Evolutionary conservation across 2,888 invertebrate species (phyloP), one percentile per base, ranked within the genome.

Genomic region (Cheilosia urbana): DNA sequence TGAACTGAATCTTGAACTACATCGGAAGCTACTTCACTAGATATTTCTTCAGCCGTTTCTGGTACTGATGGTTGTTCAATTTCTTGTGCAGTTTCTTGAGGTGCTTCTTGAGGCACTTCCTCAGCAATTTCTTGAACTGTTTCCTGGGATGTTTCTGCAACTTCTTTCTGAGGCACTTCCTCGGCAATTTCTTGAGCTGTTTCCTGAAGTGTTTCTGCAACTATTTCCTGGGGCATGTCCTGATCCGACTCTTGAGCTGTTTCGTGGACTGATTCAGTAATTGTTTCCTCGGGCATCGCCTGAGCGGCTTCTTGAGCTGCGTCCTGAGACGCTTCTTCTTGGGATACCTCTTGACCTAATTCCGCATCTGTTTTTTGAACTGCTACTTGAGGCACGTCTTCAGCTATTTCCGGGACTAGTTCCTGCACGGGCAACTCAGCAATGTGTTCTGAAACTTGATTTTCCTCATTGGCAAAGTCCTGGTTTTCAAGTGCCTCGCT

Each of bases 391-490:
- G 19, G 0, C 49, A n/a, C 15, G 9, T 17, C 27, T 30, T 27
- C 17, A 21, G 24, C 24, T 65, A 6, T 19, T 47, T 37, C 55
- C 40, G 30, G 19, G 7, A 47, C 2, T 40, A 3, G 24, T 47
- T 55, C 55, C 49, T 40, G 15, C 3, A 55, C 2, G 17, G 15
- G 40, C 4, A 65, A 4, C 3, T 47, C 45, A 3, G 30, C 53
- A 4, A 37, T 15, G 2, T 62, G 53, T 34, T 55, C 73, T 0
- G 42, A 19, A 34, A 73, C 34, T 13, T 62, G 42, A 11, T 75
- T 65, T 19, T 73, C 63, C 15, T 73, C 62, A 3, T 49, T 62
- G 15, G 30, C 17, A 15, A 49, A 4, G 9, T 45, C 24, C 58
- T 58, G 45, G 9, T 27, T 45, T 11, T 42, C 51, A 1, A 53